Evolutionary conservation across 2,113 vertebrate genomes (phyloP), one percentile per base, ranked within the genome.

Genomic region (Oncorhynchus nerka): DNA sequence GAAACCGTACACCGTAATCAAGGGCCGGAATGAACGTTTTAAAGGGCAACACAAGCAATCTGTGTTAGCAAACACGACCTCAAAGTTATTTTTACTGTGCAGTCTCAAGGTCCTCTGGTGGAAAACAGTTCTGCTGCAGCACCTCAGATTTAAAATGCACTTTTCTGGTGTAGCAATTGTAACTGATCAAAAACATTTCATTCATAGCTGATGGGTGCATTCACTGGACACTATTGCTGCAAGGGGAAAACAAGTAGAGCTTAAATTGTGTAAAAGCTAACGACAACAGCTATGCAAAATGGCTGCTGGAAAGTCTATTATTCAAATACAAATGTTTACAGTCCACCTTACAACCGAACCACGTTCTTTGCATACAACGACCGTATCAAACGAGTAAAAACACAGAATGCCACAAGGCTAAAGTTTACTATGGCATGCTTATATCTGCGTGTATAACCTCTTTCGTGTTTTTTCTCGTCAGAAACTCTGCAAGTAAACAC

Each of bases 1-100:
- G 85, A 90, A 93, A 91, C 85, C 77, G 73, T 81, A 92, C 79
- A 82, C 89, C 84, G 85, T 89, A 92, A 93, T 93, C 90, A 91
- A 82, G 79, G 79, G 75, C 57, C 74, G 72, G 81, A 89, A 87
- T 79, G 77, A 84, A 79, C 39, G 76, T 81, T 84, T 77, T 81
- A 65, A 65, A 59, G 88, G 81, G 80, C 65, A 48, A 75, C 62
- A 77, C 68, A 77, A 68, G 74, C 28, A 12, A 20, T 48, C 28
- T 67, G 24, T n/a, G 49, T 24, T 19, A 49, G 51, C 59, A 79
- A 77, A 76, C 70, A 71, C 75, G 48, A 72, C 70, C 80, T 79
- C 78, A 45, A 11, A 45, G 39, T 45, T 45, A 11, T 12, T 45
- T 45, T 45, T 11, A 45, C 39, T 45, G 39, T 45, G 39, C 39